These are phyloP conservation scores for Melieria crassipennis DNA, from an alignment of 2,888 invertebrate species.

Conservation along the genomic window DNA sequence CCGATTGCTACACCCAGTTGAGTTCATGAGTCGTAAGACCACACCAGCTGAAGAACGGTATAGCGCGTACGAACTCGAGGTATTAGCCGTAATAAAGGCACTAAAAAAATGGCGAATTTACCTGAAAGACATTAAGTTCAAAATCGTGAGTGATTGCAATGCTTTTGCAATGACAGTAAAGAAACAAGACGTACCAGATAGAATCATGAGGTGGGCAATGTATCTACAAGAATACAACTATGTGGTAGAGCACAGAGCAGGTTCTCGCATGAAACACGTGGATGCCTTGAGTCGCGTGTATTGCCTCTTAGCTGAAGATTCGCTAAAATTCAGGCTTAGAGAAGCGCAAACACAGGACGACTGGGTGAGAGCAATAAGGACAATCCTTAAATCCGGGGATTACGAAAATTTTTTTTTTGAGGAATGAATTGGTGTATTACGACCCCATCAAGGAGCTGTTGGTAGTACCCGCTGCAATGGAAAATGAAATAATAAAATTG, in stretches of 20 bases:
- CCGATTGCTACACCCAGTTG: slow-evolving; percentile 6
- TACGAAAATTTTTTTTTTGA: neutral
- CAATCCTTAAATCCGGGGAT: neutral
- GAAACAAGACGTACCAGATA: slow-evolving; percentile 19
- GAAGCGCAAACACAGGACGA: too few relatives aligned
- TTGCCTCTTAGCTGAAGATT: neutral
- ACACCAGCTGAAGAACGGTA: slow-evolving; percentile 35
- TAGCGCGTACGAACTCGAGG: slow-evolving; percentile 44
- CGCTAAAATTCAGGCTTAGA: too few relatives aligned
- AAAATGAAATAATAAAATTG: too few relatives aligned
- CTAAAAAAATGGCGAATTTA: slow-evolving; percentile 41
- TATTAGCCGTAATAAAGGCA: slow-evolving; percentile 36
- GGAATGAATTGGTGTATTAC: neutral
- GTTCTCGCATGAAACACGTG: slow-evolving; percentile 14
- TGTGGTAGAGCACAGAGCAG: slow-evolving; percentile 12
- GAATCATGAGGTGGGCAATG: slow-evolving; percentile 21
- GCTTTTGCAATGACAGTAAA: slow-evolving; percentile 21
- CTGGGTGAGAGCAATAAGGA: too few relatives aligned
- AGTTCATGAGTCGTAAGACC: slow-evolving; percentile 37
- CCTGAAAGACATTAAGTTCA: slow-evolving; percentile 20
- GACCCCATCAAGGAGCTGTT: too few relatives aligned
- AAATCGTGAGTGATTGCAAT: slow-evolving; percentile 13
- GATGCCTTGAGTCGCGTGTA: slow-evolving; percentile 18
- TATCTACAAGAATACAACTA: slow-evolving; percentile 12
- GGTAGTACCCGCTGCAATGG: too few relatives aligned